Evolutionary conservation across 2,113 vertebrate species (phyloP), one percentile per base, ranked within the genome.

Genomic region (Lucifuga dentata): DNA sequence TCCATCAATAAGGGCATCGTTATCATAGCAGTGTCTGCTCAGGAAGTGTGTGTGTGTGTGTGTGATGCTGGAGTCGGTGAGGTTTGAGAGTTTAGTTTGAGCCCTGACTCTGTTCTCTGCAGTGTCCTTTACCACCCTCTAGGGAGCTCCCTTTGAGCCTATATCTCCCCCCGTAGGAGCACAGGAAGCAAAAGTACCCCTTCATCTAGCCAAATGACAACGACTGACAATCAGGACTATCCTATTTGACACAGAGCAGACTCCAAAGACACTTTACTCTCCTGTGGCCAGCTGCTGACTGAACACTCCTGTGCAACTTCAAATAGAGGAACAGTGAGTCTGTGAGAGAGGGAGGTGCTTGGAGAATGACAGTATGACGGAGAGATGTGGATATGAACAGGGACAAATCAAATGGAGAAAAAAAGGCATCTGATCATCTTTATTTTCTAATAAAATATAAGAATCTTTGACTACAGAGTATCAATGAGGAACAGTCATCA

Each of bases 101-200:
- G 33, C 41, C 61, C n/a, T 71, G 53, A 33, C 74, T 50, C 40
- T 17, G 13, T 72, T 71, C 53, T 81, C 62, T 12, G 0, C 57
- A 38, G 11, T 16, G 46, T 57, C 88, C 77, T 84, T 80, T 81
- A 74, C 36, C 16, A 20, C 58, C 56, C 80, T 72, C 64, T 71
- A 44, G 80, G 81, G 65, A 76, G 81, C 68, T 67, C 52, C 33
- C 72, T 88, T 87, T 86, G 68, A 86, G 65, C 43, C 40, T 40
- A 45, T 61, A 26, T 1, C 48, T 62, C 53, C 63, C 72, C 58
- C 73, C 48, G 63, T 73, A 15, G 3, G 68, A 40, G 53, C 29
- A 62, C 46, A 32, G 59, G 57, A 80, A 59, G 50, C 11, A 15
- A 51, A 70, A 63, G 11, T 2, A 23, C 33, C 23, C 26, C 68